Percentiles rank a stretch among this genome's conserved stretches.
These are phyloP conservation scores for Pelecanus crispus DNA, from an alignment of 2,113 vertebrate genomes.

Conservation along the genomic window DNA sequence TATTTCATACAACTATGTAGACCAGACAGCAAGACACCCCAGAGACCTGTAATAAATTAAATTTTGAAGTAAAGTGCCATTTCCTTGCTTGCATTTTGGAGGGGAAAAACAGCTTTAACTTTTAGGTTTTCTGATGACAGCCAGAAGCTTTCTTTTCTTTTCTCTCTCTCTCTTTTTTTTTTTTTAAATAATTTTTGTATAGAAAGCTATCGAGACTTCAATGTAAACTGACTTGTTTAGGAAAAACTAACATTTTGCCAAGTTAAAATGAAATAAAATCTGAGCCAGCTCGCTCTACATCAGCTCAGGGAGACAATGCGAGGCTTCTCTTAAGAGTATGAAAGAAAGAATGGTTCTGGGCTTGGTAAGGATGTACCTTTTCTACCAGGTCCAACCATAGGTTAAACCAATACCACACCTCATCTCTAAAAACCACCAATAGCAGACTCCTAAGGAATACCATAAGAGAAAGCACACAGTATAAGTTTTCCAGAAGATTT, in stretches of 20 bases:
- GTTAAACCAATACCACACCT: not conserved
- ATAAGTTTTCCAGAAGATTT: not conserved
- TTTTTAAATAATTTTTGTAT: too few species aligned
- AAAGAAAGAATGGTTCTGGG: not conserved
- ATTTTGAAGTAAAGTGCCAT: not conserved
- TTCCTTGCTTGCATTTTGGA: not conserved
- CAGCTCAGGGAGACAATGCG: not conserved
- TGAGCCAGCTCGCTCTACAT: not conserved
- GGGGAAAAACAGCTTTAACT: not conserved
- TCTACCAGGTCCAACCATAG: not conserved
- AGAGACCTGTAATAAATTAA: not conserved
- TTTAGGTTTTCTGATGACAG: not conserved
- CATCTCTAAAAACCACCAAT: not conserved
- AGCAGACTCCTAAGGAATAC: not conserved
- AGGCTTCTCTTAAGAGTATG: not conserved
- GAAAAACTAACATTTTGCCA: not conserved
- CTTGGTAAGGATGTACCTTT: not conserved
- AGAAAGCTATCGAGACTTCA: not conserved
- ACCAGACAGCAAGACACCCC: not conserved
- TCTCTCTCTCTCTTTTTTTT: too few species aligned
- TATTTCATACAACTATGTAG: not conserved
- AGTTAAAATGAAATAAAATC: not conserved
- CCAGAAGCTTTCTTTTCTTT: not conserved
- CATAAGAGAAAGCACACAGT: not conserved
- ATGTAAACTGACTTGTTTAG: not conserved